A percentile compares a stretch with the other conserved stretches of the same genome.
phyloP scores from a whole-genome alignment of 2,113 vertebrate species.

The Calidris pygmaea region DNA sequence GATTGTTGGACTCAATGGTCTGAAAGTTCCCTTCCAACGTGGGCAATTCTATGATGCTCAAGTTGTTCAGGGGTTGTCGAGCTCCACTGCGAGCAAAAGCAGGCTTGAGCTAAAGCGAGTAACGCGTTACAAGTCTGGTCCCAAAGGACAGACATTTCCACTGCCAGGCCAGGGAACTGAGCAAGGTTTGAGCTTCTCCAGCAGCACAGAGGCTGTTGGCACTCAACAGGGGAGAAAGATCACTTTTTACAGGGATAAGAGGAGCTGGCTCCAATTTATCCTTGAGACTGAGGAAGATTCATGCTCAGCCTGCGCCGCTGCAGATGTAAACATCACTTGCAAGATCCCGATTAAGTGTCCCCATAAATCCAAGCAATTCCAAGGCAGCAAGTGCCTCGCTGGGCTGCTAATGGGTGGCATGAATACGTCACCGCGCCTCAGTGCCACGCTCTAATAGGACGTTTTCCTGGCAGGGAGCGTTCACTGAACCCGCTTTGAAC shows the following conservation, averaged over 20 bases:
- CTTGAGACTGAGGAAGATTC: background rate
- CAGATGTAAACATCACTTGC: constrained; percentile 14
- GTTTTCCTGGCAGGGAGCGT: background rate
- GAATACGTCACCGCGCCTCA: background rate
- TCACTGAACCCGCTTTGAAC: background rate
- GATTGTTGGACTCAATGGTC: too few species aligned
- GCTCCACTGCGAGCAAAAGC: background rate
- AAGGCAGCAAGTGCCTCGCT: background rate
- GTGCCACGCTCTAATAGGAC: background rate
- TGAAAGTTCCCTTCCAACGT: too few species aligned
- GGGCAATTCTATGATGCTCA: background rate
- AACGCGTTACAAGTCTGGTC: background rate
- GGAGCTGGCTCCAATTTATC: background rate
- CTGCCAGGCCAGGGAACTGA: background rate
- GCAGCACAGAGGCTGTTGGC: background rate
- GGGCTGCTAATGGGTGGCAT: constrained; percentile 22
- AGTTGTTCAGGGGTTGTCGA: background rate
- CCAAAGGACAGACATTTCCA: background rate
- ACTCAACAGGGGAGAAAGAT: background rate
- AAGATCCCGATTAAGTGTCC: background rate
- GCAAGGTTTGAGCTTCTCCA: background rate
- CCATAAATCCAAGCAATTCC: constrained; percentile 20
- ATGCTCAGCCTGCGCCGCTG: background rate
- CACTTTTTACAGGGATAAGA: background rate
- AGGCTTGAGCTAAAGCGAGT: background rate